A percentile compares a stretch with the other conserved stretches of the same genome.
These are phyloP conservation scores for Drosophila sproati DNA, from an alignment of 1,140 invertebrate genomes.

Conservation along the genomic window DNA sequence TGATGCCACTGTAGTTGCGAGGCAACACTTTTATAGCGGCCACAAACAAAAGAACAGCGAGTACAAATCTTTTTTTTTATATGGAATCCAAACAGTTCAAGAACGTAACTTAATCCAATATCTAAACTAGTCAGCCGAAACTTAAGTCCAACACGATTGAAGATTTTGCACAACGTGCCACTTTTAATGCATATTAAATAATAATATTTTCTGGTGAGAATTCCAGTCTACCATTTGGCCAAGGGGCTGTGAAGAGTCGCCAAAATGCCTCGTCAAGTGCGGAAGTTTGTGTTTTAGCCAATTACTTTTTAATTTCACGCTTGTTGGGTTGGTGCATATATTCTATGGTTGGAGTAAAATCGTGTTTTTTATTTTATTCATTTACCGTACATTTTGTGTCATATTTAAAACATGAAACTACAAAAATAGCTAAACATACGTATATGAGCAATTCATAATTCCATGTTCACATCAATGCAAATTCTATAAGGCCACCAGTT, in stretches of 20 bases:
- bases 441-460: too few relatives aligned
- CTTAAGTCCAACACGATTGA: not conserved
- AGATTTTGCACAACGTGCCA: too few relatives aligned
- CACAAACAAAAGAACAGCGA: constrained; percentile 50
- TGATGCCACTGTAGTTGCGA: constrained; percentile 47
- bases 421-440: not conserved
- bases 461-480: too few relatives aligned
- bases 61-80: constrained; percentile 41
- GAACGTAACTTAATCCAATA: constrained; percentile 61
- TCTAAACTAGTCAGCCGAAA: constrained; percentile 25
- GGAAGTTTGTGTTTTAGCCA: not conserved
- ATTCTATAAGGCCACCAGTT: not conserved
- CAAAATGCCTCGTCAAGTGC: not conserved
- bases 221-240: too few relatives aligned
- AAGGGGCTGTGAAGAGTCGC: too few relatives aligned
- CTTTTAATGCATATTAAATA: too few relatives aligned
- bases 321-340: not conserved
- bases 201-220: too few relatives aligned
- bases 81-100: constrained; percentile 34
- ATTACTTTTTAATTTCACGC: constrained; percentile 7
- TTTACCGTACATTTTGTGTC: not conserved
- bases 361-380: not conserved
- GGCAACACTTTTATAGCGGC: constrained; percentile 63
- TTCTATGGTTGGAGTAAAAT: not conserved
- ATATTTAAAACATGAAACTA: not conserved